Base-by-base conservation (phyloP, 35 echinoderm and acorn worm genomes). In the Lytechinus variegatus region DNA sequence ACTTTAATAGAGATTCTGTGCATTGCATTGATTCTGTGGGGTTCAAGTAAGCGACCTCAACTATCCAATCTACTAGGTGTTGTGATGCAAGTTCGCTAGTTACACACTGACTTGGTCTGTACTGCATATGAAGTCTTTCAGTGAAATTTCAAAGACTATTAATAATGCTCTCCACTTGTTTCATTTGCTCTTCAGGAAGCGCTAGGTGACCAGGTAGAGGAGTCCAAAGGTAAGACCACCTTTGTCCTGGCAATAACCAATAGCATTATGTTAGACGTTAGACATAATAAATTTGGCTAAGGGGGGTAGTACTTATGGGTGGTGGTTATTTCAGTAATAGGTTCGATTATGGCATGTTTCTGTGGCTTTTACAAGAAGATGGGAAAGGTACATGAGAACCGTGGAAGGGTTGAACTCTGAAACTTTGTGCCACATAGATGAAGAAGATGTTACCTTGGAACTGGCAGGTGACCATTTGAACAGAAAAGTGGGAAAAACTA, bases 331-430 rank as follows among this genome's bases (percentile, higher is more conserved):
- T 90, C 11, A 90, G 27, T 90, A 11, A 14, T 52, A 24, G 88
- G 88, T 90, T 90, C 7, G 7, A 24, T n/a, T 24, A 24, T 44
- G 88, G 54, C 92, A 93, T 93, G 92, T 93, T 93, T 93, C 92
- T 93, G 92, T 93, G 92, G 92, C 92, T 93, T 93, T 93, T 93
- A 44, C 88, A 90, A 44, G 28, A 79, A 79, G 19, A 79, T 7
- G 14, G n/a, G 19, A n/a, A 16, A 79, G 66, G n/a, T 79, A 8
- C 3, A 16, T 14, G 66, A 79, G 16, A 56, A 56, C 55, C 11
- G 8, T 56, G 8, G 55, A 56, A 56, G 8, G 11, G 9, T 58
- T 9, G 56, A 58, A 58, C 56, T 9, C 56, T 58, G 9, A 13
- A 79, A 79, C 66, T 79, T 24, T 24, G 66, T 24, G 66, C 66